Conservation (phyloP, 2,888 invertebrate species). For the Pterostichus madidus region DNA sequence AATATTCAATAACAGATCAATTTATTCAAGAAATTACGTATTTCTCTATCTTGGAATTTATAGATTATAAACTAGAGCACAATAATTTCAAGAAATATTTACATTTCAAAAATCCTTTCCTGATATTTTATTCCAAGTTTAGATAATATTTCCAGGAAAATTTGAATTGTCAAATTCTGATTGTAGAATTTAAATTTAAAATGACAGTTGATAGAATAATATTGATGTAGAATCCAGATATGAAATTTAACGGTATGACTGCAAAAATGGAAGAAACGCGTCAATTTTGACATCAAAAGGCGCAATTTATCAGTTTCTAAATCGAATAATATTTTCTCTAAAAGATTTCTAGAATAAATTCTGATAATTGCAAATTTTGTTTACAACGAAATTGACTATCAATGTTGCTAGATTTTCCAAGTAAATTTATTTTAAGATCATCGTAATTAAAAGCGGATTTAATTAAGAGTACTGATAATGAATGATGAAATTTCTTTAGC, state of each 20-base stretch:
- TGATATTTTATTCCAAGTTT: no score
- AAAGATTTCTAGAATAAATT: constrained; percentile 30
- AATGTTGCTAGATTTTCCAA: no score
- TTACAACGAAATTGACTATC: no score
- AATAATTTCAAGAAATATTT: no score
- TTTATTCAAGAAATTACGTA: no score
- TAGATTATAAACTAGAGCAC: no score
- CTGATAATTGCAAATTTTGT: neutral
- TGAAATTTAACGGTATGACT: constrained; percentile 35
- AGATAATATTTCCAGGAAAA: neutral
- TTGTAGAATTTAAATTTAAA: constrained; percentile 53
- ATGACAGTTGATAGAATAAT: constrained; percentile 39
- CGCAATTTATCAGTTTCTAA: constrained; percentile 34
- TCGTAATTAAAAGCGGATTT: neutral
- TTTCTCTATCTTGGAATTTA: no score
- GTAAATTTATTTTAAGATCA: no score
- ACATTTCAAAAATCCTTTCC: no score
- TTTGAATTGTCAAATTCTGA: constrained; percentile 16
- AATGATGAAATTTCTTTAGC: neutral
- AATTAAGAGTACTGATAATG: neutral
- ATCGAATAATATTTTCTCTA: constrained; percentile 23
- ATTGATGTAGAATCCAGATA: constrained; percentile 46
- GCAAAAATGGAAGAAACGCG: constrained; percentile 2
- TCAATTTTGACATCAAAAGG: constrained; percentile 38
- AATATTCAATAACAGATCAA: no score